Percentiles rank a stretch among this genome's conserved stretches.
phyloP scores from a whole-genome alignment of 2,888 invertebrate genomes.

The Vesta saturnalis region DNA sequence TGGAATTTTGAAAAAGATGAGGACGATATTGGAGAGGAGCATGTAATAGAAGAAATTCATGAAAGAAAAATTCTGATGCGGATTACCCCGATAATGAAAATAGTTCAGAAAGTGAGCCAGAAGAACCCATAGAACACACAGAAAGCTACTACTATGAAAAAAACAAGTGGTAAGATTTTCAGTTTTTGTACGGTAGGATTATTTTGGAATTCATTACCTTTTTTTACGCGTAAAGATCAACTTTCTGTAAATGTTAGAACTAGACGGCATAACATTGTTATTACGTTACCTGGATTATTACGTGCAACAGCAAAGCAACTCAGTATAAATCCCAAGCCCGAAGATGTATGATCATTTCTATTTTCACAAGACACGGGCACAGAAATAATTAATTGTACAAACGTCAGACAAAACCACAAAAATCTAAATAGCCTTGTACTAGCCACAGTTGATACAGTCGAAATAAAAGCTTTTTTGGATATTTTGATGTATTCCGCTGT shows the following conservation, averaged over 20 bases:
- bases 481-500: too few species aligned
- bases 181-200: background rate
- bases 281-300: background rate
- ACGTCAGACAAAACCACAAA: background rate
- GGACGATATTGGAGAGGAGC: too few species aligned
- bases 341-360: too few species aligned
- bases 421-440: background rate
- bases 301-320: too few species aligned
- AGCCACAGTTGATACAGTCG: background rate
- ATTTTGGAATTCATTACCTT: background rate
- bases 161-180: background rate
- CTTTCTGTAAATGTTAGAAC: background rate
- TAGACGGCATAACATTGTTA: background rate
- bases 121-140: too few species aligned
- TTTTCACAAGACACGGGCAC: too few species aligned
- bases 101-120: too few species aligned
- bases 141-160: background rate
- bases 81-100: too few species aligned
- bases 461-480: background rate
- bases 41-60: too few species aligned
- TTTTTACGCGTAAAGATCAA: background rate
- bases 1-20: too few species aligned
- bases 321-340: background rate
- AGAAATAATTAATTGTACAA: background rate
- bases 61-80: too few species aligned